Base-by-base conservation (phyloP, 2,888 invertebrate species). In the Pardosa pseudoannulata region DNA sequence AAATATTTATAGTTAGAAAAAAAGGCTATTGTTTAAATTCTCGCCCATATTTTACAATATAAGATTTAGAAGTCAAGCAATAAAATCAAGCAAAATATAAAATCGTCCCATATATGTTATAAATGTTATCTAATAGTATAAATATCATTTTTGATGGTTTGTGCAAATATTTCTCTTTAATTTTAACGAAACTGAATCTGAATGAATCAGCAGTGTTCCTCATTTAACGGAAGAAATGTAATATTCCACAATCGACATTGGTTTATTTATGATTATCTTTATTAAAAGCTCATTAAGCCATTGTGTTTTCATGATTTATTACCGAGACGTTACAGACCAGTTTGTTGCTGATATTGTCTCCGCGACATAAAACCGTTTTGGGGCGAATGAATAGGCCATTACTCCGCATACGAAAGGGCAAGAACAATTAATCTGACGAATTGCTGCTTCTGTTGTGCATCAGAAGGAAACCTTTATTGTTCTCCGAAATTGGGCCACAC, bases 391-490 rank as follows among this genome's bases (percentile, higher is more conserved):
- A 74, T 65, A 65, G 32, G 36, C 74, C 80, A 81, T 81, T 81
- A 81, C 80, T 81, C n/a, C 67, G 68, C 36, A 29, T 56, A 70
- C 56, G 56, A 29, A 79, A 79, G 74, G 80, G 65, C 65, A 74
- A 71, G 65, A 65, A 65, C 76, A 76, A 83, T 83, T 83, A 83
- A 78, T 76, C 71, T 76, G 62, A 72, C 36, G 76, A 28, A 29
- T 36, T 39, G 46, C 32, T 32, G 50, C 82, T 75, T 76, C 83
- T 83, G 83, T 28, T 72, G 50, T 50, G 11, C 72, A 76, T 83
- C 83, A 83, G 56, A 19, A 65, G 62, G 71, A 83, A 71, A 64
- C 76, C 64, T 72, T 83, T 83, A 76, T 62, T 83, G 83, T 83
- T 71, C 62, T 16, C 28, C 28, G 68, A 62, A 81, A 50, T 36